Evolutionary conservation across 2,113 vertebrate species (phyloP).

Genomic region (Uropsilus gracilis): DNA sequence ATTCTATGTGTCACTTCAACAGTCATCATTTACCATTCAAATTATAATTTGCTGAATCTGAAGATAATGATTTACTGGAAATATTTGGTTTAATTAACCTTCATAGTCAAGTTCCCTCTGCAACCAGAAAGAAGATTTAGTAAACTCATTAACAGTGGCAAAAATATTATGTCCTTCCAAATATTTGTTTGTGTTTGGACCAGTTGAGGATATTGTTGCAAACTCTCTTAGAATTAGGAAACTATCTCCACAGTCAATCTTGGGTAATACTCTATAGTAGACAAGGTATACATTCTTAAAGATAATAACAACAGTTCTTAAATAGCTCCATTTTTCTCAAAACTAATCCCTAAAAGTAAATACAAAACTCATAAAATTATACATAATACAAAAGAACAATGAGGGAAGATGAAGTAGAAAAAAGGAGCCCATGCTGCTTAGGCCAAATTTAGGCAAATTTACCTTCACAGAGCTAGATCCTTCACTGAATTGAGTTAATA

Average conservation of each 20-base stretch:
- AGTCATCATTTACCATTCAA: background rate
- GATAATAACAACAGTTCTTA: background rate
- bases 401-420: background rate
- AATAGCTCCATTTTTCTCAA: conserved; percentile 14
- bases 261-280: background rate
- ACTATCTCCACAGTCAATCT: background rate
- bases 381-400: background rate
- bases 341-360: too few species aligned
- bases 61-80: background rate
- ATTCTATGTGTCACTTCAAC: background rate
- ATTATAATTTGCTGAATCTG: conserved; percentile 10
- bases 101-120: background rate
- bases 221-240: background rate
- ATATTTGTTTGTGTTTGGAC: background rate
- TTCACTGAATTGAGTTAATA: background rate
- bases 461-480: background rate
- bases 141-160: background rate
- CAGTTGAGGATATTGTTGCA: background rate
- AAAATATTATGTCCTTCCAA: background rate
- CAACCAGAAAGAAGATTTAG: background rate
- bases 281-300: background rate
- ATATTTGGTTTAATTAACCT: conserved; percentile 16
- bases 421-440: background rate
- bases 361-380: conserved; percentile 23
- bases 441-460: background rate